Base-by-base conservation (phyloP, 2,113 vertebrate species). In the Ochotona princeps region DNA sequence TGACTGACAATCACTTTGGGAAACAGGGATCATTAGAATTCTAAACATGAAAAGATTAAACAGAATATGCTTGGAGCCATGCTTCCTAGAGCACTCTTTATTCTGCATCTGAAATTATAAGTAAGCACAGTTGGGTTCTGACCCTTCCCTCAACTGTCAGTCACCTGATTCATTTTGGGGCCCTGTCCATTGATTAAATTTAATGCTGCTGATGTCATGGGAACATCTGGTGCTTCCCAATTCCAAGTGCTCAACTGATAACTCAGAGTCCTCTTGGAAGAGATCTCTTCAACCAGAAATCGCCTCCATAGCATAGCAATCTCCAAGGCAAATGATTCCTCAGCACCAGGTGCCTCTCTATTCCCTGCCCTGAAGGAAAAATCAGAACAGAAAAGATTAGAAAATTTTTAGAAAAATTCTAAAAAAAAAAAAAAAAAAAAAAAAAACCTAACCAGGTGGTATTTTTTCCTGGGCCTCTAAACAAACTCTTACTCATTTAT, bases 1-100 rank as follows among this genome's bases (percentile, higher is more conserved):
- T 23, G 49, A 72, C 60, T 49, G 28, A 54, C 51, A 38, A 69
- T 78, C 76, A 69, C 69, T 90, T 69, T 54, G 35, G 32, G 49
- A 87, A 94, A 90, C 57, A 35, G n/a, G 11, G 38, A 54, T 78
- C 65, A 92, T 61, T 78, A 44, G 89, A 93, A 65, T 51, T 38
- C 78, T 51, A 87, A 87, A 47, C 32, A 78, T 25, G 23, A 94
- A 80, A 32, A 23, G 35, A 65, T 32, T 26, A 28, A 81, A 82
- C 66, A 66, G 25, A 28, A 26, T 35, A 38, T 23, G 7, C n/a
- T 76, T 76, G 17, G 5, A 57, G 1, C 38, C 7, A 2, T 30
- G 25, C n/a, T 76, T 83, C 63, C 76, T 66, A 54, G 49, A 70
- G 7, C 38, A 66, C 14, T 76, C 70, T 63, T 76, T 30, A 18